phyloP scores from a whole-genome alignment of 2,888 invertebrate species.

The Oscheius onirici region DNA sequence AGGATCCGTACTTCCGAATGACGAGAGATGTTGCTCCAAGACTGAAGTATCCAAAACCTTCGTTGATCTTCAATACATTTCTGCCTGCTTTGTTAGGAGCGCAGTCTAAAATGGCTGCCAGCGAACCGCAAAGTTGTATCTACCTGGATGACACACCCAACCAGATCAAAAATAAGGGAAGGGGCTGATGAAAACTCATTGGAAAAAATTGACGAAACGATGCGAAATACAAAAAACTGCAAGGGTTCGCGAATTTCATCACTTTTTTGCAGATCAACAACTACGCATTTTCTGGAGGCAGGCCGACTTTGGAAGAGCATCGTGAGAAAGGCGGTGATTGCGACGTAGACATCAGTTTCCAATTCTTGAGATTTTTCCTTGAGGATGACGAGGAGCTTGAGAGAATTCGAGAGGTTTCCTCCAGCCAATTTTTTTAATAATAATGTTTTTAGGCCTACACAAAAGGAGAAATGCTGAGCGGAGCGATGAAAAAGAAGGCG shows the following conservation, averaged over 20 bases:
- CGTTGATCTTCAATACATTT: constrained; percentile 84
- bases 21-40: constrained; percentile 95
- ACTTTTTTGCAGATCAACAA: constrained; percentile 85
- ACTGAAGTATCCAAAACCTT: constrained; percentile 89
- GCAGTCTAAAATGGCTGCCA: constrained; percentile 97
- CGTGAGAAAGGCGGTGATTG: constrained; percentile 86
- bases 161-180: constrained; percentile 92
- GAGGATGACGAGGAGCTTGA: no score
- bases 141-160: constrained; percentile 93
- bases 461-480: constrained; percentile 88
- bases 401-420: no score
- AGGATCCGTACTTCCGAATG: constrained; percentile 99
- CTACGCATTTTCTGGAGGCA: constrained; percentile 97
- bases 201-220: neutral
- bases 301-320: constrained; percentile 91
- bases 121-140: constrained; percentile 90
- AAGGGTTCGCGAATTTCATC: no score
- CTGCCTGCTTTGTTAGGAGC: constrained; percentile 95
- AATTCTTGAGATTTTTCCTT: constrained; percentile 79
- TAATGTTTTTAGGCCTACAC: constrained; percentile 80
- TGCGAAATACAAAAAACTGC: no score
- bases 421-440: neutral
- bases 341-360: constrained; percentile 91
- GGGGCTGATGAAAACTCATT: neutral
- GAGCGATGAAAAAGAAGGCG: constrained; percentile 90